Evolutionary conservation across 2,888 invertebrate genomes (phyloP), one percentile per base, ranked within the genome.

Genomic region (Nephrotoma guestfalica): DNA sequence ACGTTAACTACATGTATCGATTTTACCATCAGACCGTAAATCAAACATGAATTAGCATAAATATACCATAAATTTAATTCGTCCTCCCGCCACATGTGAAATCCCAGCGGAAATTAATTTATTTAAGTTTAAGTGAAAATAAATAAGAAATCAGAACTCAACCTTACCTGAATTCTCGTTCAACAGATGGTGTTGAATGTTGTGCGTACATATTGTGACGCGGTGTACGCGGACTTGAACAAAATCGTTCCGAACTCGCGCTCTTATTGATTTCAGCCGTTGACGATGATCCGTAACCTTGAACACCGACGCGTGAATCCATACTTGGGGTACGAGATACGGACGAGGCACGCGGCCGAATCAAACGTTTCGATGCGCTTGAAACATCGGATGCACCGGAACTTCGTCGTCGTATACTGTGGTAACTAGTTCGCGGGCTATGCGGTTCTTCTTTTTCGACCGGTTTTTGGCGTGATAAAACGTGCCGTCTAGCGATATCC

Each of bases 381-480:
- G 91, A 91, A 40, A 90, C 89, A 87, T 91, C 91, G 2, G 91
- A 91, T 89, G 91, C 88, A 15, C 91, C 91, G 2, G 91, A 91
- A 87, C 90, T 90, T 86, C 91, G 90, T 88, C 84, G 88, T 86
- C 86, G 86, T 71, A 71, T 71, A 30, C 30, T 71, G 9, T 71
- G 71, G 11, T 71, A 30, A 86, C 57, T 51, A 41, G 40, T 40
- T n/a, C 51, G 15, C 2, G 88, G 87, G 86, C 87, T 88, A 47
- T 88, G 88, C 0, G 87, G 71, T 86, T 94, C 93, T 83, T 94
- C 94, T 88, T 96, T 96, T 88, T 95, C 94, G 47, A 96, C 94
- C 85, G 95, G 95, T 88, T 95, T 94, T 89, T 97, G 97, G 6
- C 97, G 92, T 7, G 95, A 93, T 83, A 97, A 92, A 86, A 96